Evolutionary conservation across 1,140 invertebrate genomes (phyloP).

Genomic region (Magallana gigas): DNA sequence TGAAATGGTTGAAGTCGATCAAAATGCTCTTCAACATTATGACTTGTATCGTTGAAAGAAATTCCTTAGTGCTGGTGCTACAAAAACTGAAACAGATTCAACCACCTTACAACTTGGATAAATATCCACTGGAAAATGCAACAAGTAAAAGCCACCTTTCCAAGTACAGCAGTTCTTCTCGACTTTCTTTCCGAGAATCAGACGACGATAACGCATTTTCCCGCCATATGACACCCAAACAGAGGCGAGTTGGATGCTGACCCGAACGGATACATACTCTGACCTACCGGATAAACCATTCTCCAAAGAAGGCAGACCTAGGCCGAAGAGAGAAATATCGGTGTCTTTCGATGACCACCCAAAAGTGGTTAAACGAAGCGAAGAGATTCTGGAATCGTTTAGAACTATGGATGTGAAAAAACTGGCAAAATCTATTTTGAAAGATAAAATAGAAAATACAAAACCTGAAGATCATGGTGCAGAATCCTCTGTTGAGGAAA

Average conservation of each 20-base stretch:
- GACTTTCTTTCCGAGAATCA: not conserved
- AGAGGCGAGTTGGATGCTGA: constrained; percentile 45
- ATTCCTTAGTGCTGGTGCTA: constrained; percentile 51
- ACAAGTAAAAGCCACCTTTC: constrained; percentile 58
- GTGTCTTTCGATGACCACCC: constrained; percentile 20
- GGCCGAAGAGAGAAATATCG: not conserved
- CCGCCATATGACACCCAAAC: not conserved
- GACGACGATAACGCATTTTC: not conserved
- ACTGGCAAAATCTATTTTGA: constrained; percentile 49
- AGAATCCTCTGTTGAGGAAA: not conserved
- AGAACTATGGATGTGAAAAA: constrained; percentile 56
- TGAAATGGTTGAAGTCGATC: constrained; percentile 60
- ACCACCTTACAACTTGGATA: constrained; percentile 49
- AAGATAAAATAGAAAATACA: constrained; percentile 28
- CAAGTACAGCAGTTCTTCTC: constrained; percentile 49
- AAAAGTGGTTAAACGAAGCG: constrained; percentile 39
- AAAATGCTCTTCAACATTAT: constrained; percentile 54
- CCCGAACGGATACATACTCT: constrained; percentile 28
- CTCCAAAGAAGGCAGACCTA: not conserved
- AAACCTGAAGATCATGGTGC: not conserved
- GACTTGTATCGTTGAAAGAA: constrained; percentile 62
- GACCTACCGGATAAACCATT: not conserved
- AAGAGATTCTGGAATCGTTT: constrained; percentile 55
- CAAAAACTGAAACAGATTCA: constrained; percentile 58
- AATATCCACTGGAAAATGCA: constrained; percentile 59